Evolutionary conservation across 2,113 vertebrate species (phyloP), one percentile per base, ranked within the genome.

Genomic region (Colistium nudipinnis): DNA sequence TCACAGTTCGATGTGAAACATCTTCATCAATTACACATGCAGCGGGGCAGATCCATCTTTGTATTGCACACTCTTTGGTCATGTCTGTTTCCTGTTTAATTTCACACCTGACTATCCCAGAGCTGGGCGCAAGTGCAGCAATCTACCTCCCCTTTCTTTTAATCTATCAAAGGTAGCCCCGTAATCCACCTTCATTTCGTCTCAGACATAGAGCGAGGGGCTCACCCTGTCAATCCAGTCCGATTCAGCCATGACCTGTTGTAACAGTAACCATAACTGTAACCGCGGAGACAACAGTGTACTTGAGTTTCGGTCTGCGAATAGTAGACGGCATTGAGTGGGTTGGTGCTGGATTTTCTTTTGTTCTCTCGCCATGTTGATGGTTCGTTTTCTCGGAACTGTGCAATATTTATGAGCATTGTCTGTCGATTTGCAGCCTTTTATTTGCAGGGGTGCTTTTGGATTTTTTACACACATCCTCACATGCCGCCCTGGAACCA

Each of bases 51-150:
- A 66, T 77, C 64, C 79, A 67, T 85, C 85, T 70, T 74, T 81
- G 70, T 74, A 57, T 57, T 59, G 62, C 72, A 43, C 72, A 52
- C 14, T 68, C 66, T 65, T 69, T 35, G 28, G 47, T 63, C 52
- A 33, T 80, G 86, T 90, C 81, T 80, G 62, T 67, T 81, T 90
- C 82, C 76, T 84, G 85, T 90, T 89, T 89, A 91, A 94, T 93
- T 94, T 93, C 91, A 91, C 91, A 93, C 88, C 82, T 90, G 90
- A 91, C 69, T 74, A 61, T 80, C 68, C 39, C 52, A 74, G 72
- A 83, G 83, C 81, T 72, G 66, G 56, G 56, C 56, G 64, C 43
- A 60, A 64, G 63, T 63, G 78, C 74, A 24, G 67, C 72, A 39
- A 73, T 80, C 80, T 66, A 38, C 69, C 66, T 77, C 67, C 43